These are phyloP conservation scores for Blennius ocellaris DNA, from an alignment of 2,113 vertebrate species.

Conservation along the genomic window DNA sequence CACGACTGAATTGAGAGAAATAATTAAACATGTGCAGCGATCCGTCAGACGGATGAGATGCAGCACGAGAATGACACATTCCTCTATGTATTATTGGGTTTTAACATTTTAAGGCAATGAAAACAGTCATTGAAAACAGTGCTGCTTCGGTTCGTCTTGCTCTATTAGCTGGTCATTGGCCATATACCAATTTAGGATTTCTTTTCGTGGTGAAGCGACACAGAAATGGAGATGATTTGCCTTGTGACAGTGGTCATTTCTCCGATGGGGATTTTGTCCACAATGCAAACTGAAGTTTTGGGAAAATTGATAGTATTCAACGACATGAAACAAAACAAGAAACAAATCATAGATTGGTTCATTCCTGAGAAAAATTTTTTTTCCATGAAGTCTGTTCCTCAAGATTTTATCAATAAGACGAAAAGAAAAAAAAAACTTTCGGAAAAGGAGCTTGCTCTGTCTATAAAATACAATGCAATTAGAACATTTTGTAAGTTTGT, in stretches of 20 bases:
- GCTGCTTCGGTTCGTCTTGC: conserved; percentile 1
- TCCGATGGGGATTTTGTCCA: neutral
- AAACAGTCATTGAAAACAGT: conserved; percentile 25
- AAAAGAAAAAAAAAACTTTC: no score
- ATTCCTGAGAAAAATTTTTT: neutral
- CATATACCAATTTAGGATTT: conserved; percentile 9
- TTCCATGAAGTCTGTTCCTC: neutral
- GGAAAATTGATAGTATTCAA: neutral
- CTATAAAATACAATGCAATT: neutral
- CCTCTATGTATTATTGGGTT: conserved; percentile 30
- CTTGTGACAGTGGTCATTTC: neutral
- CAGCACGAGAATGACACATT: conserved; percentile 40
- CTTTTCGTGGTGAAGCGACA: conserved; percentile 2
- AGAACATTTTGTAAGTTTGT: neutral
- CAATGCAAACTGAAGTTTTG: neutral
- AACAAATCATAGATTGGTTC: neutral
- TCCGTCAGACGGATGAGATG: conserved; percentile 29
- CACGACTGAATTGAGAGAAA: conserved; percentile 1
- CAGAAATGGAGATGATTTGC: conserved; percentile 10
- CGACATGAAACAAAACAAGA: neutral
- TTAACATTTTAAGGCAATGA: conserved; percentile 49
- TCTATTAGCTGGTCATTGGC: conserved; percentile 24
- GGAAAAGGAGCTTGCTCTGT: neutral
- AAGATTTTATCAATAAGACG: neutral
- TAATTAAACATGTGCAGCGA: neutral